These are phyloP conservation scores for Drosophila orosa DNA, from an alignment of 1,140 invertebrate genomes.

Conservation along the genomic window DNA sequence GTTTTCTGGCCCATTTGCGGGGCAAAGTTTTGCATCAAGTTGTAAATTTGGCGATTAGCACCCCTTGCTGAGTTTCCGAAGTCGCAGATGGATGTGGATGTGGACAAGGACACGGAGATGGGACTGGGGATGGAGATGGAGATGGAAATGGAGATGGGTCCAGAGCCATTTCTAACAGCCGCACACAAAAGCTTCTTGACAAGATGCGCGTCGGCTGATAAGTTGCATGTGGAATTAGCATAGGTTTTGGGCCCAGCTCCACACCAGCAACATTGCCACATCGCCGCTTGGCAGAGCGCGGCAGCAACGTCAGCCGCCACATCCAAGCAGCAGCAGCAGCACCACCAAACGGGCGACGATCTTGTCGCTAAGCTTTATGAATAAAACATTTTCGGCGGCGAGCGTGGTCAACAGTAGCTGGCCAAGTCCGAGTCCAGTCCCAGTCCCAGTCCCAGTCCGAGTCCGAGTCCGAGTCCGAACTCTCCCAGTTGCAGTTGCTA, in stretches of 20 bases:
- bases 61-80: constrained; percentile 72
- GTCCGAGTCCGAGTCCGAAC: constrained; percentile 18
- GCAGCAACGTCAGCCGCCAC: constrained; percentile 24
- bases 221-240: constrained; percentile 75
- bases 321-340: constrained; percentile 22
- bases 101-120: constrained; percentile 10
- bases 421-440: constrained; percentile 28
- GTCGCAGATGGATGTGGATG: constrained; percentile 31
- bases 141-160: constrained; percentile 14
- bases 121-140: constrained; percentile 5
- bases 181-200: constrained; percentile 58
- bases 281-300: constrained; percentile 8
- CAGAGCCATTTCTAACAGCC: constrained; percentile 63
- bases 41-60: constrained; percentile 84
- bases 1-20: constrained; percentile 83
- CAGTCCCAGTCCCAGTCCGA: constrained; percentile 12
- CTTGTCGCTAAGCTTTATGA: constrained; percentile 78
- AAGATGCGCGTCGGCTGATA: constrained; percentile 79
- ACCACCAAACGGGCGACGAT: constrained; percentile 68
- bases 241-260: constrained; percentile 48
- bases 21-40: constrained; percentile 70
- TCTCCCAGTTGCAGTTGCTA: constrained; percentile 72
- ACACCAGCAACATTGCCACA: constrained; percentile 15
- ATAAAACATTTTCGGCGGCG: constrained; percentile 77
- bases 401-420: constrained; percentile 76